Evolutionary conservation across 1,140 invertebrate genomes (phyloP).

Genomic region (Sarcophaga peregrina): DNA sequence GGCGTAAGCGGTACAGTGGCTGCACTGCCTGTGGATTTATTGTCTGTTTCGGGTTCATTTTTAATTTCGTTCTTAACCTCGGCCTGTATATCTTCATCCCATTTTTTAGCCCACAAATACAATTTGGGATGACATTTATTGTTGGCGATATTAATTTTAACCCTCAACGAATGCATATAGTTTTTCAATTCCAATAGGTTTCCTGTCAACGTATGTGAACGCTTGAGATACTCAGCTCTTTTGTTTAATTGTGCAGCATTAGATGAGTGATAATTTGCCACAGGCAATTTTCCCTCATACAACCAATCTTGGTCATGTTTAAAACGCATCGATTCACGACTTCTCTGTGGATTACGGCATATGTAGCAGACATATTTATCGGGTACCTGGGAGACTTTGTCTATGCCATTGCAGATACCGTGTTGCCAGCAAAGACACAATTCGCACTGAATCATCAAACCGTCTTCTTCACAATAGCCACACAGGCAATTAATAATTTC

Average conservation of each 20-base stretch:
- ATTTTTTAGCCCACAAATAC: slow-evolving; percentile 86
- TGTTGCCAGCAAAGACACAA: slow-evolving; percentile 95
- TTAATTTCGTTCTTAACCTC: slow-evolving; percentile 45
- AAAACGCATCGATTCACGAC: slow-evolving; percentile 77
- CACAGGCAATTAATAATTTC: slow-evolving; percentile 92
- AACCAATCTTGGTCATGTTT: slow-evolving; percentile 89
- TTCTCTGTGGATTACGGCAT: slow-evolving; percentile 81
- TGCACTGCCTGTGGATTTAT: slow-evolving; percentile 26
- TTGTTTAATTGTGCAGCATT: slow-evolving; percentile 60
- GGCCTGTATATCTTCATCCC: slow-evolving; percentile 69
- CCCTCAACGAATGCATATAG: slow-evolving; percentile 76
- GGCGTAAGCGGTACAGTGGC: slow-evolving; percentile 38
- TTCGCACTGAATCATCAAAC: slow-evolving; percentile 95
- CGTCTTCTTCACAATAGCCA: slow-evolving; percentile 85
- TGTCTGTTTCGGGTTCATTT: slow-evolving; percentile 43
- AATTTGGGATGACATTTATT: slow-evolving; percentile 85
- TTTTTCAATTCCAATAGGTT: slow-evolving; percentile 76
- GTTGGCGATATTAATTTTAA: slow-evolving; percentile 82
- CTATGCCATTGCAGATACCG: slow-evolving; percentile 86
- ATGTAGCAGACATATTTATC: slow-evolving; percentile 91
- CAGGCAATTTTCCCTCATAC: slow-evolving; percentile 82
- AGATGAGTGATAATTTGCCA: slow-evolving; percentile 66
- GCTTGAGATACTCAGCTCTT: slow-evolving; percentile 70
- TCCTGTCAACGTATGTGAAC: slow-evolving; percentile 78
- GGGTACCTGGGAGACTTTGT: slow-evolving; percentile 82